Percentiles rank a stretch among this genome's conserved stretches.
Conservation (phyloP, 2,888 invertebrate genomes). For the Mamestra brassicae region DNA sequence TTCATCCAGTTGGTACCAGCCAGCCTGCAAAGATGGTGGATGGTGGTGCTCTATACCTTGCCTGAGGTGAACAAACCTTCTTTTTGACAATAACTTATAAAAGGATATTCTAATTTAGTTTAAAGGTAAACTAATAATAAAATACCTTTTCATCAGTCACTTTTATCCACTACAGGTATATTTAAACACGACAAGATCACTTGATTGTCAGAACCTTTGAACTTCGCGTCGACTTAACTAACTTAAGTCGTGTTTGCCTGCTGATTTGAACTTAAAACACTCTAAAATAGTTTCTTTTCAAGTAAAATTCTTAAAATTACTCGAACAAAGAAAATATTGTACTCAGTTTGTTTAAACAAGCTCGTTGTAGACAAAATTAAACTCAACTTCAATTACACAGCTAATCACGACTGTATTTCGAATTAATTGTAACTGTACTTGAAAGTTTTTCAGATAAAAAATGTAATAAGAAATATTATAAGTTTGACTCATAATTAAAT, state of each 20-base stretch:
- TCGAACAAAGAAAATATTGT: conserved; percentile 53
- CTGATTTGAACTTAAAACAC: conserved; percentile 48
- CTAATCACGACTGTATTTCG: conserved; percentile 53
- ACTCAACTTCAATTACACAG: conserved; percentile 57
- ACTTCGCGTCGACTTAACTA: conserved; percentile 48
- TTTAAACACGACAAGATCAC: conserved; percentile 49
- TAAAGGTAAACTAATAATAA: conserved; percentile 7
- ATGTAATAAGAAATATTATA: conserved; percentile 63
- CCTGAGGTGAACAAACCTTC: background rate
- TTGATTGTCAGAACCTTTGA: conserved; percentile 57
- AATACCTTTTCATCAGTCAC: background rate
- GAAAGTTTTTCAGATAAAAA: conserved; percentile 59
- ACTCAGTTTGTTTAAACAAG: conserved; percentile 51
- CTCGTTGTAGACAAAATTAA: conserved; percentile 55
- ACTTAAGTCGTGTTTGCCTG: conserved; percentile 54
- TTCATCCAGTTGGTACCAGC: background rate
- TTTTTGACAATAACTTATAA: background rate
- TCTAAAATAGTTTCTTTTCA: conserved; percentile 41
- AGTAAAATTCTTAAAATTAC: conserved; percentile 54
- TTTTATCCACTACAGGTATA: conserved; percentile 30
- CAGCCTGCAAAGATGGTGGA: background rate
- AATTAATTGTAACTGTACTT: conserved; percentile 42
- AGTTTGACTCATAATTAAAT: conserved; percentile 72
- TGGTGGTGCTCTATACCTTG: background rate
- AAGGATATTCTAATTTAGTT: background rate